Conservation (phyloP, 2,888 invertebrate species). For the Chloroclystis v-ata region DNA sequence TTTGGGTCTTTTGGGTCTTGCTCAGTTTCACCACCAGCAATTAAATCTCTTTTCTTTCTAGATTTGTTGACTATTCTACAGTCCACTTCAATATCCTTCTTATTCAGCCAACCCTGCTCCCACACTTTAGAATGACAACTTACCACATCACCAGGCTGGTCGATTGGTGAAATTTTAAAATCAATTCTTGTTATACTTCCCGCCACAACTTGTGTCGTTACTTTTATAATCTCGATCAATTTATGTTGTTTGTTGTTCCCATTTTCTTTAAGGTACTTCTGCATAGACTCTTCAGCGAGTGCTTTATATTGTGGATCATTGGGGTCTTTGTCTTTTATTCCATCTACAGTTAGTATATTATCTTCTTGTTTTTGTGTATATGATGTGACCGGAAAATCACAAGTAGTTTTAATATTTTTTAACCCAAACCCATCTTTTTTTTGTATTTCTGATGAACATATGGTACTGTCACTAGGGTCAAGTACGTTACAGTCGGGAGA, state of each 20-base stretch:
- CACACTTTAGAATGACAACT: conserved; percentile 33
- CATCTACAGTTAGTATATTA: conserved; percentile 23
- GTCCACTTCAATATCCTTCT: conserved; percentile 28
- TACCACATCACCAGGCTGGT: conserved; percentile 15
- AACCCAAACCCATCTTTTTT: conserved; percentile 29
- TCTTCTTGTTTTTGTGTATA: conserved; percentile 9
- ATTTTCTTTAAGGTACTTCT: conserved; percentile 24
- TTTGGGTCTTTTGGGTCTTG: not conserved
- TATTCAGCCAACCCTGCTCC: conserved; percentile 30
- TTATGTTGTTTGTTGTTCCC: conserved; percentile 13
- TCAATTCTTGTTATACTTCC: conserved; percentile 31
- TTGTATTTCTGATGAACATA: conserved; percentile 31
- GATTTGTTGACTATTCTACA: conserved; percentile 19
- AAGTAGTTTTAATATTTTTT: conserved; percentile 33
- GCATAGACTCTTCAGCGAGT: conserved; percentile 33
- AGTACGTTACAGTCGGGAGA: conserved; percentile 11
- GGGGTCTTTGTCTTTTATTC: conserved; percentile 24
- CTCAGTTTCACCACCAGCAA: conserved; percentile 7
- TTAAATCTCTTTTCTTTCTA: conserved; percentile 19
- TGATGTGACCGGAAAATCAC: conserved; percentile 15
- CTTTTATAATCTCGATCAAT: conserved; percentile 26
- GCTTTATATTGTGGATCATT: conserved; percentile 25
- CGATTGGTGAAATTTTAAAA: conserved; percentile 25
- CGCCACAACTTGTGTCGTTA: conserved; percentile 33
- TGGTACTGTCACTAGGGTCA: conserved; percentile 15